phyloP scores from a whole-genome alignment of 2,888 invertebrate species.

The Hirtodrosophila trivittata region DNA sequence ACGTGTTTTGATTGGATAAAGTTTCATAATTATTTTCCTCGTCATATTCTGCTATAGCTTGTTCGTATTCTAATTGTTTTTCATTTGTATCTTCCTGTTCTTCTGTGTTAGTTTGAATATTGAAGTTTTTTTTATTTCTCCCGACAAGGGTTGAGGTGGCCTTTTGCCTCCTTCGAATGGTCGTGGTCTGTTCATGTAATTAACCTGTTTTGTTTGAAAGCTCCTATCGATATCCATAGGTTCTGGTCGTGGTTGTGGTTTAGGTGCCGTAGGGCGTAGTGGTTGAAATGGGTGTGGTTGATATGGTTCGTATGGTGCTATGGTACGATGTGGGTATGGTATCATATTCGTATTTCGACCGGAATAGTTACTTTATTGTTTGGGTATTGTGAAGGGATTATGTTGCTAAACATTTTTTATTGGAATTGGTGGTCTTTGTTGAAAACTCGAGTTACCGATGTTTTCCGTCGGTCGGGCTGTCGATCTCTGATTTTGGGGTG shows the following conservation, averaged over 20 bases:
- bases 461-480: no score
- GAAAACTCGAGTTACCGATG: no score
- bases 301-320: neutral
- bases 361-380: no score
- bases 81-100: neutral
- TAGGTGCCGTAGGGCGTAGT: constrained; percentile 19
- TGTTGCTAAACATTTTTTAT: no score
- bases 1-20: constrained; percentile 37
- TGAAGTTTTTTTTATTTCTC: constrained; percentile 1
- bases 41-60: constrained; percentile 1
- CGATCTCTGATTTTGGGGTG: no score
- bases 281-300: constrained; percentile 3
- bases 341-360: no score
- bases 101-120: constrained; percentile 4
- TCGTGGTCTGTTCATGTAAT: constrained; percentile 30
- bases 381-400: no score
- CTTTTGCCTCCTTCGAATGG: constrained; percentile 1
- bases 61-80: constrained; percentile 2
- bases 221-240: constrained; percentile 36
- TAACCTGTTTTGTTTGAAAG: constrained; percentile 21
- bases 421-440: no score
- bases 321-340: no score
- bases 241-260: constrained; percentile 27
- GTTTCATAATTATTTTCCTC: constrained; percentile 17
- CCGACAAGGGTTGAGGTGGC: neutral